phyloP scores from a whole-genome alignment of 2,797 vertebrate species.

The Macrochelys suwanniensis region DNA sequence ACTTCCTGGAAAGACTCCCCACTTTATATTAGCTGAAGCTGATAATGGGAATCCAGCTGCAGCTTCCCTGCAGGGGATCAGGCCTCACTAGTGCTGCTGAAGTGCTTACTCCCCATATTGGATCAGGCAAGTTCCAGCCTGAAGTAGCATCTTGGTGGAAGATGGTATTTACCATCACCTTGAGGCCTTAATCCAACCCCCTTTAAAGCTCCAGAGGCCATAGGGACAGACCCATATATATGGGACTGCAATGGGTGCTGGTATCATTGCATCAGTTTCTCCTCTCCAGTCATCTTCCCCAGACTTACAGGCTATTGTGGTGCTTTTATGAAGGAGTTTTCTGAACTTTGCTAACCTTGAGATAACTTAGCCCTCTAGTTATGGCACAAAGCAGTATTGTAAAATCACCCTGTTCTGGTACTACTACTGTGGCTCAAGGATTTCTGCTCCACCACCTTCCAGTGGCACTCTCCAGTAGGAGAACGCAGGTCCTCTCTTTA shows the following conservation, averaged over 20 bases:
- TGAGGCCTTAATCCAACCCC: neutral
- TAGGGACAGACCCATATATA: neutral
- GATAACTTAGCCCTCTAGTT: neutral
- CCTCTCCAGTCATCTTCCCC: neutral
- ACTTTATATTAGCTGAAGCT: neutral
- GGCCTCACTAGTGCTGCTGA: neutral
- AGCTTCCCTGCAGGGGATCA: neutral
- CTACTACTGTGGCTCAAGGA: neutral
- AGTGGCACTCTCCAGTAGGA: neutral
- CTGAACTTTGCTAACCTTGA: neutral
- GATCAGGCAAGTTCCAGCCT: neutral
- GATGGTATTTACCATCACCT: neutral
- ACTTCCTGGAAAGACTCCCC: neutral
- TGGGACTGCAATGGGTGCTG: neutral
- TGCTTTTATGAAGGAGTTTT: neutral
- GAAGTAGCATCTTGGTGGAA: neutral
- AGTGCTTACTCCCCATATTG: neutral
- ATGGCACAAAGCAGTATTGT: neutral
- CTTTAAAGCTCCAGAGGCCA: neutral
- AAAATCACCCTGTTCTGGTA: neutral
- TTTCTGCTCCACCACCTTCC: neutral
- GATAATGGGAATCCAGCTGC: neutral
- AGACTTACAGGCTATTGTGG: neutral
- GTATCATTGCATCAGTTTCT: neutral
- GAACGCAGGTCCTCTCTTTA: accelerated